phyloP scores from a whole-genome alignment of 2,113 vertebrate species.

The Xiphophorus hellerii region DNA sequence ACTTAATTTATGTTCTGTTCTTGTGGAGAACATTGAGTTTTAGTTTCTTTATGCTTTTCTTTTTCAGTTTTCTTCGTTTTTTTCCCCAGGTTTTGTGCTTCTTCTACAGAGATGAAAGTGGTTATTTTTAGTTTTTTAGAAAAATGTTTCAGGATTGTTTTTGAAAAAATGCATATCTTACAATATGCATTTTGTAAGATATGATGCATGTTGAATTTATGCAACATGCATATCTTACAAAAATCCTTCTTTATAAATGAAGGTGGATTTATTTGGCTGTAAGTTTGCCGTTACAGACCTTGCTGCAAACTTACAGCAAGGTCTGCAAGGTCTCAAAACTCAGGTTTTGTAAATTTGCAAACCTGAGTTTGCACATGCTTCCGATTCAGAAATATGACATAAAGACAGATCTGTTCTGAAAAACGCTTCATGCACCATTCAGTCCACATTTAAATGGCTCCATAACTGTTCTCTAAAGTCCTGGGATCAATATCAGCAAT shows the following conservation, averaged over 20 bases:
- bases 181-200: no score
- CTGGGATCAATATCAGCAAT: slow-evolving; percentile 58
- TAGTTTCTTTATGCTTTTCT: not conserved
- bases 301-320: no score
- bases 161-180: not conserved
- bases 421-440: not conserved
- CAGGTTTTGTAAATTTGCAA: no score
- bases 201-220: no score
- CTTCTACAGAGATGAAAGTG: not conserved
- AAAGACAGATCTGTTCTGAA: not conserved
- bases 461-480: slow-evolving; percentile 40
- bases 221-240: no score
- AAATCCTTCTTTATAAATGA: no score
- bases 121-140: not conserved
- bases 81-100: not conserved
- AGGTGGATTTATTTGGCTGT: no score
- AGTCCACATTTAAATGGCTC: slow-evolving; percentile 27
- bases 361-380: not conserved
- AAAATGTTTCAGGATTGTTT: not conserved
- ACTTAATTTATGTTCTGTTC: slow-evolving; percentile 7
- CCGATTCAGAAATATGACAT: not conserved
- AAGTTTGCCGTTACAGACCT: no score
- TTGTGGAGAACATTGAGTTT: slow-evolving; percentile 9
- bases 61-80: not conserved
- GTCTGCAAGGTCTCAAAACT: no score